These are phyloP conservation scores for Ophioninae sp. DNA, from an alignment of 2,888 invertebrate genomes.

Conservation along the genomic window DNA sequence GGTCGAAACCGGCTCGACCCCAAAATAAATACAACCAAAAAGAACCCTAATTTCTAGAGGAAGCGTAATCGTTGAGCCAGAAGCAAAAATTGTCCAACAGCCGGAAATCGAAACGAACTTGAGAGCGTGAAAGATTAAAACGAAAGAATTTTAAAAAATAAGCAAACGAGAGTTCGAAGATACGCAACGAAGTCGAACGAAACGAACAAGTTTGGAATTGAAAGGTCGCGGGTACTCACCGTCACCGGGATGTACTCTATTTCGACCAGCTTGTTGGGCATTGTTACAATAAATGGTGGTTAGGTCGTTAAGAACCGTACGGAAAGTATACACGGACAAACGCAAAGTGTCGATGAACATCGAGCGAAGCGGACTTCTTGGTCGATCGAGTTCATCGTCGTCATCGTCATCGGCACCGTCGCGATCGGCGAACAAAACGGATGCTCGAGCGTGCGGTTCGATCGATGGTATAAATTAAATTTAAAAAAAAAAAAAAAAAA, in stretches of 20 bases:
- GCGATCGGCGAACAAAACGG: conserved; percentile 8
- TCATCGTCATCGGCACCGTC: no score
- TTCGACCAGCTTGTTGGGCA: conserved; percentile 86
- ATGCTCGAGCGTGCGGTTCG: conserved; percentile 4
- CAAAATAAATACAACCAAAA: conserved; percentile 29
- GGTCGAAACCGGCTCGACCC: conserved; percentile 21
- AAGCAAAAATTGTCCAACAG: conserved; percentile 49
- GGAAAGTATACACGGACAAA: conserved; percentile 12
- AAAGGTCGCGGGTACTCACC: conserved; percentile 78
- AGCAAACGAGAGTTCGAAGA: not conserved
- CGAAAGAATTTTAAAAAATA: not conserved
- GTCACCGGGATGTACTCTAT: conserved; percentile 83
- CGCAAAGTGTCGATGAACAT: conserved; percentile 53
- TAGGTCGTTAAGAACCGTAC: conserved; percentile 51
- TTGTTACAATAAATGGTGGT: conserved; percentile 72
- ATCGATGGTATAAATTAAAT: no score
- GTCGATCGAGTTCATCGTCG: not conserved
- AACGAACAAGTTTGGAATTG: not conserved
- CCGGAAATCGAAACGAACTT: conserved; percentile 27
- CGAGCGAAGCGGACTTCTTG: conserved; percentile 3
- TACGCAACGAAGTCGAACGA: no score
- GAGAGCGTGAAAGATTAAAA: conserved; percentile 13
- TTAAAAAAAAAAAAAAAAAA: no score
- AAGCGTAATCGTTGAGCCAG: conserved; percentile 39
- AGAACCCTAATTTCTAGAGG: conserved; percentile 32